These are phyloP conservation scores for Hozukius guyotensis DNA, from an alignment of 2,797 vertebrate genomes.

Conservation along the genomic window DNA sequence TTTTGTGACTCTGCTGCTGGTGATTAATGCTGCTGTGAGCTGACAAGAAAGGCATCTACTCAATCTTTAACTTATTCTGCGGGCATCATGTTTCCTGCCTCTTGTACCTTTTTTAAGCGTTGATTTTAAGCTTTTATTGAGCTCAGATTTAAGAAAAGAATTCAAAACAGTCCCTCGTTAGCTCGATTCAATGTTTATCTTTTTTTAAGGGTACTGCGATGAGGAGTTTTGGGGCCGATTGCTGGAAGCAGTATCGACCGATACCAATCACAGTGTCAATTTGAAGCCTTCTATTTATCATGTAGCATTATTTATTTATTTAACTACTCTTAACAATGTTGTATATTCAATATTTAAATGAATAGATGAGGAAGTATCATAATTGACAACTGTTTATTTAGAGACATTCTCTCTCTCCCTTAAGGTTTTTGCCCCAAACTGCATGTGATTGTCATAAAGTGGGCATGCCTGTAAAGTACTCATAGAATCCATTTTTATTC, in stretches of 20 bases:
- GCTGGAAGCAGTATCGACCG: background rate
- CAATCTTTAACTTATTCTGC: conserved; percentile 47
- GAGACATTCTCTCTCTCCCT: background rate
- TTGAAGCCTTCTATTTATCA: background rate
- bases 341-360: background rate
- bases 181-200: background rate
- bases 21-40: conserved; percentile 70
- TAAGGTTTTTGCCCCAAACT: background rate
- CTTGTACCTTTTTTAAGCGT: conserved; percentile 8
- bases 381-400: background rate
- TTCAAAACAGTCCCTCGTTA: background rate
- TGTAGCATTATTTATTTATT: background rate
- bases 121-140: conserved; percentile 8
- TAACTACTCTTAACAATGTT: background rate
- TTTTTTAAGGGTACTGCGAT: background rate
- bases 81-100: conserved; percentile 28
- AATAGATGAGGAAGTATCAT: background rate
- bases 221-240: background rate
- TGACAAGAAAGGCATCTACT: conserved; percentile 62
- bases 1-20: conserved; percentile 69
- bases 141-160: background rate
- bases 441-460: no score
- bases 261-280: background rate
- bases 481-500: no score
- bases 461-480: no score